These are phyloP conservation scores for Pseudoips prasinana DNA, from an alignment of 2,888 invertebrate species.

Conservation along the genomic window DNA sequence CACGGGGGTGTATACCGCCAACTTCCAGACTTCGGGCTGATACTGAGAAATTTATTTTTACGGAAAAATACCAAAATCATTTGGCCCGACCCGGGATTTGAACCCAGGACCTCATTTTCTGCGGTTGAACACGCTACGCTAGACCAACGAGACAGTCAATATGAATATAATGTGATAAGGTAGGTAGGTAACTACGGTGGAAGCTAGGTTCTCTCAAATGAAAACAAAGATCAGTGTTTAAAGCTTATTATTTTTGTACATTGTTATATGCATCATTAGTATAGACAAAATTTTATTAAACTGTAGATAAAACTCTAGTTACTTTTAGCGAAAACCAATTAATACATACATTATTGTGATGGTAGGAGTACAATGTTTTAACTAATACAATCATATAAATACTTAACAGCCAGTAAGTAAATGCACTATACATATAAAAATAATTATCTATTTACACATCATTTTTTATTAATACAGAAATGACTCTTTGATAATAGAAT, in stretches of 20 bases:
- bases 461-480: conserved; percentile 44
- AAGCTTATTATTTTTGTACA: conserved; percentile 81
- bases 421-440: conserved; percentile 72
- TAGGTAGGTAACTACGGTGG: too few species aligned
- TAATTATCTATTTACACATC: conserved; percentile 61
- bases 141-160: too few species aligned
- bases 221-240: conserved; percentile 54
- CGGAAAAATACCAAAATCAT: too few species aligned
- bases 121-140: too few species aligned
- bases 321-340: conserved; percentile 45
- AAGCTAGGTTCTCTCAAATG: too few species aligned
- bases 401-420: conserved; percentile 74
- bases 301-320: conserved; percentile 44
- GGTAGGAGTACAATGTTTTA: conserved; percentile 39
- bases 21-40: too few species aligned
- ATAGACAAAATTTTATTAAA: conserved; percentile 47
- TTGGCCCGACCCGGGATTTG: too few species aligned
- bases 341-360: conserved; percentile 50
- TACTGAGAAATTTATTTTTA: too few species aligned
- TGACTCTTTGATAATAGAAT: conserved; percentile 45
- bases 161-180: too few species aligned
- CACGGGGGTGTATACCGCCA: too few species aligned
- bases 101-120: too few species aligned
- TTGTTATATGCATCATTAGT: conserved; percentile 74
- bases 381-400: conserved; percentile 58